Evolutionary conservation across 1,140 invertebrate genomes (phyloP).

Genomic region (Globodera ellingtonae): DNA sequence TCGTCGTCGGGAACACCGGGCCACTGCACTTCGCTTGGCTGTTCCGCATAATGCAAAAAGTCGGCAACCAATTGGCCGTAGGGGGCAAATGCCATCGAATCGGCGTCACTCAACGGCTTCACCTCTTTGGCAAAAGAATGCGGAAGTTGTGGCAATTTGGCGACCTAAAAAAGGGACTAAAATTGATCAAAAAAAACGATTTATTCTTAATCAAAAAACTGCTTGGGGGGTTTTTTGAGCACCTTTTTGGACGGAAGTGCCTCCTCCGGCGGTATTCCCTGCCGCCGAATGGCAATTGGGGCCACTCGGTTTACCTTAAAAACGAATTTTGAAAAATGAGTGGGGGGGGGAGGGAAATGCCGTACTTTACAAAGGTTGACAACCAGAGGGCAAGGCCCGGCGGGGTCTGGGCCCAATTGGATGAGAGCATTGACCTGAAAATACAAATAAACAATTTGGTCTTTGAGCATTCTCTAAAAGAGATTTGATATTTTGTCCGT

Average conservation of each 20-base stretch:
- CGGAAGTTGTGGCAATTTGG: constrained; percentile 19
- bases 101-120: constrained; percentile 33
- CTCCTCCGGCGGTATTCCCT: constrained; percentile 19
- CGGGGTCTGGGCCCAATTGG: constrained; percentile 37
- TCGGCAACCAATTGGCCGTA: constrained; percentile 40
- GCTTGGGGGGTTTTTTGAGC: not conserved
- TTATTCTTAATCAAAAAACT: no score
- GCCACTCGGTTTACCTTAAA: constrained; percentile 11
- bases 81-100: constrained; percentile 23
- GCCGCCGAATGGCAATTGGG: constrained; percentile 25
- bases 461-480: not conserved
- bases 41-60: constrained; percentile 29
- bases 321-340: not conserved
- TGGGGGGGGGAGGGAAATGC: not conserved
- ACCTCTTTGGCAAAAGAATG: constrained; percentile 41
- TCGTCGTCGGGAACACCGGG: not conserved
- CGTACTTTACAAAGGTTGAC: constrained; percentile 45
- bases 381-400: constrained; percentile 26
- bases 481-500: not conserved
- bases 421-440: constrained; percentile 43
- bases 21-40: constrained; percentile 8
- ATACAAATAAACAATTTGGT: not conserved
- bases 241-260: constrained; percentile 14
- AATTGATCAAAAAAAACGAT: not conserved
- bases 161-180: constrained; percentile 1